Percentiles rank a stretch among this genome's conserved stretches.
Evolutionary conservation across 2,888 invertebrate species (phyloP).

Genomic region (Timandra comae): DNA sequence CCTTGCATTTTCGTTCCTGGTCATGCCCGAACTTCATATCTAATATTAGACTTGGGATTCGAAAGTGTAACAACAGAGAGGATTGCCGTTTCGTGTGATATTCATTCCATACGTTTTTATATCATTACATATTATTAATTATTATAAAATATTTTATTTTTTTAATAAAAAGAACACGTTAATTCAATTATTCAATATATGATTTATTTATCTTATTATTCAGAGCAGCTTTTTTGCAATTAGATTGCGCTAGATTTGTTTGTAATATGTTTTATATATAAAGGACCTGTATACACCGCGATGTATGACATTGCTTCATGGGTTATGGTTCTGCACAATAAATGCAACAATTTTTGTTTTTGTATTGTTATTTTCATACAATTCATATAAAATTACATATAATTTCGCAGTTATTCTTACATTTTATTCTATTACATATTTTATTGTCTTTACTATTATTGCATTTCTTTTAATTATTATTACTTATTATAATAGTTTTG

Average conservation of each 20-base stretch:
- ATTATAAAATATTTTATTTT: constrained; percentile 46
- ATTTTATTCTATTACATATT: constrained; percentile 74
- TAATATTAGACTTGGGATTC: constrained; percentile 24
- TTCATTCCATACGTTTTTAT: constrained; percentile 63
- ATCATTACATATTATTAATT: constrained; percentile 22
- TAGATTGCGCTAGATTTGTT: constrained; percentile 70
- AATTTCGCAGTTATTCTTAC: constrained; percentile 62
- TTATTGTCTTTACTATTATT: constrained; percentile 68
- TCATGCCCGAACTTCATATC: too few species aligned
- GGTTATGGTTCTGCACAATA: constrained; percentile 22
- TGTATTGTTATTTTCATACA: constrained; percentile 10
- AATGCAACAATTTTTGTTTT: constrained; percentile 11
- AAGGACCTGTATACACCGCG: constrained; percentile 26
- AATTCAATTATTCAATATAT: constrained; percentile 15
- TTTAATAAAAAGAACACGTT: constrained; percentile 31
- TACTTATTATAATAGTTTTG: constrained; percentile 51
- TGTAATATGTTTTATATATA: constrained; percentile 10
- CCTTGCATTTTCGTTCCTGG: too few species aligned
- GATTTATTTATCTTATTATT: not conserved
- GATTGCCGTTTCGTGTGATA: constrained; percentile 69
- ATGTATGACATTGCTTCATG: constrained; percentile 62
- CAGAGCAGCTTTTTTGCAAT: constrained; percentile 54
- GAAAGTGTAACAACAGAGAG: constrained; percentile 41
- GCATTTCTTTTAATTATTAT: constrained; percentile 62
- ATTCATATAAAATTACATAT: not conserved